A percentile compares a stretch with the other conserved stretches of the same genome.
Conservation (phyloP, 2,888 invertebrate species). For the Osedax fenrisi region DNA sequence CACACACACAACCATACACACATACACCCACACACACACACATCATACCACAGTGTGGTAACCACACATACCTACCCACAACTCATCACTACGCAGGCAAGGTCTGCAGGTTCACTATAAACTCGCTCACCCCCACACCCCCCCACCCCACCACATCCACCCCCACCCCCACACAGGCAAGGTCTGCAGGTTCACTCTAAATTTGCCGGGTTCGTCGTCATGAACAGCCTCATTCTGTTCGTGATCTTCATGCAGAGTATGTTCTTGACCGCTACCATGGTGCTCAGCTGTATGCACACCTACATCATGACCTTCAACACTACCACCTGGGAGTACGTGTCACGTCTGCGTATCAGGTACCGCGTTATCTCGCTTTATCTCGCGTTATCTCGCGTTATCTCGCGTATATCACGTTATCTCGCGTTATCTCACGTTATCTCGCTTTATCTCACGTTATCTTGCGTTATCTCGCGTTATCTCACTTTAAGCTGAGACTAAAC, state of each 20-base stretch:
- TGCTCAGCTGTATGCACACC: slow-evolving; percentile 45
- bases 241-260: slow-evolving; percentile 42
- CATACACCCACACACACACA: no score
- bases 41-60: no score
- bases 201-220: slow-evolving; percentile 17
- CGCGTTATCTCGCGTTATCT: no score
- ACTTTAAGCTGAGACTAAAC: no score
- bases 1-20: no score
- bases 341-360: slow-evolving; percentile 46
- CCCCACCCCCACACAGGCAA: not conserved
- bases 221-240: slow-evolving; percentile 42
- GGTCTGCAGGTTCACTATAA: not conserved
- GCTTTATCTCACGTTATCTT: no score
- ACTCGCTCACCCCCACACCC: not conserved
- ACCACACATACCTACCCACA: no score
- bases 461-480: no score
- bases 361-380: no score
- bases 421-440: no score
- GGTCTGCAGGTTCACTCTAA: not conserved
- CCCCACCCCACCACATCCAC: not conserved
- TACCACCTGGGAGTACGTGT: slow-evolving; percentile 50
- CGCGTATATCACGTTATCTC: no score
- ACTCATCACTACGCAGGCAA: no score
- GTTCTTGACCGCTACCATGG: slow-evolving; percentile 41
- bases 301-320: slow-evolving; percentile 46